Evolutionary conservation across 2,113 vertebrate species (phyloP), one percentile per base, ranked within the genome.

Genomic region (Brachionichthys hirsutus): DNA sequence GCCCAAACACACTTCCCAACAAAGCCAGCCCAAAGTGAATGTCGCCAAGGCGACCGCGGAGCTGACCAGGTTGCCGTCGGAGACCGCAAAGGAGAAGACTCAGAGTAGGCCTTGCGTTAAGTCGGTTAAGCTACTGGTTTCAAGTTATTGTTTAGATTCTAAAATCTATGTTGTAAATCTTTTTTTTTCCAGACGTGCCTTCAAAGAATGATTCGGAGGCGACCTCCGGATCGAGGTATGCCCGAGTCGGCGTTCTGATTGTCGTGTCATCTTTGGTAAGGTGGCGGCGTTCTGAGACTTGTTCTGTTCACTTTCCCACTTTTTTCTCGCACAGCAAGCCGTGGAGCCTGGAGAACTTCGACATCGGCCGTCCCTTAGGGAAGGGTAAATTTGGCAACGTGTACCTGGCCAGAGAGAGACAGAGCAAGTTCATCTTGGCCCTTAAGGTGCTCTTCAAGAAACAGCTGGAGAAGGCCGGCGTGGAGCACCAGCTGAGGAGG

Each of bases 361-460:
- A 98, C 78, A 96, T 98, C 16, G 95, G 95, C 13, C 93, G 94
- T 7, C 95, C 96, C 0, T 82, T 98, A 56, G 97, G 97, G 18
- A 99, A 98, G 81, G 97, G 96, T 13, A 98, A 98, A 76, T 99
- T 99, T 76, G 97, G 97, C 6, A 98, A 96, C 8, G 97, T 98
- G n/a, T 98, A 99, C 73, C 87, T 99, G 80, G 96, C 96, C 3
- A 89, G 97, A 54, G 95, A 99, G 62, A 91, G 93, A 17, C 92
- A 95, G 49, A 95, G 92, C 65, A 97, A 94, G 87, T 99, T 98
- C 62, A 98, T 99, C 75, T 81, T 99, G 86, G 96, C 97, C 1
- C 83, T 99, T 73, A 99, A 99, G 77, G 96, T 98, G 12, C 90
- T 99, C 2, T 99, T 98, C 53, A 99, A 99, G 82, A 89, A 93